Conservation (phyloP, 1,140 invertebrate species). For the Drosophila insularis region DNA sequence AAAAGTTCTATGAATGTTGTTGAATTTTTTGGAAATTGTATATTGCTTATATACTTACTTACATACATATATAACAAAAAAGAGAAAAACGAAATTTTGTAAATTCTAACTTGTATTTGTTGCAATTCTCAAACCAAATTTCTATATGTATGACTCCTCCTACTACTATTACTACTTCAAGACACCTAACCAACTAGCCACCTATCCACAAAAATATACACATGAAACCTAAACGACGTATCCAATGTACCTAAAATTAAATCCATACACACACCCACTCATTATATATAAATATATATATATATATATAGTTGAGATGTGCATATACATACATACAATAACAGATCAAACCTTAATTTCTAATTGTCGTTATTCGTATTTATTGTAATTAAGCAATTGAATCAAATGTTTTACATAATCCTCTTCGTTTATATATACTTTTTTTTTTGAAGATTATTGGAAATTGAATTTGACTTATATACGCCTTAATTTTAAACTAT, state of each 20-base stretch:
- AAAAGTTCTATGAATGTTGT: slow-evolving; percentile 63
- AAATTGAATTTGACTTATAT: slow-evolving; percentile 12
- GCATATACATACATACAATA: slow-evolving; percentile 45
- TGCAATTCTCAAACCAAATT: slow-evolving; percentile 24
- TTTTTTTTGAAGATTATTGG: slow-evolving; percentile 9
- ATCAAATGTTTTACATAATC: slow-evolving; percentile 33
- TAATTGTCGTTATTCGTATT: slow-evolving; percentile 72
- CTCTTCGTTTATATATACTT: neutral
- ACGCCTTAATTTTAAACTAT: slow-evolving; percentile 11
- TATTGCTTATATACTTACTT: slow-evolving; percentile 55
- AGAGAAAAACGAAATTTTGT: slow-evolving; percentile 45
- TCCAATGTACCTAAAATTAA: slow-evolving; percentile 71
- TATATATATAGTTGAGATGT: slow-evolving; percentile 44
- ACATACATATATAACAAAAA: slow-evolving; percentile 17
- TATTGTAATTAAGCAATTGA: slow-evolving; percentile 70
- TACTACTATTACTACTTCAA: neutral
- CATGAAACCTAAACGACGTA: slow-evolving; percentile 63
- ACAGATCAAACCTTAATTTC: slow-evolving; percentile 56
- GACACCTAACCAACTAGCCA: slow-evolving; percentile 10
- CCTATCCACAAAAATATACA: slow-evolving; percentile 34
- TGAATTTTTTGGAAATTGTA: slow-evolving; percentile 67
- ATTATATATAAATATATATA: slow-evolving; percentile 33
- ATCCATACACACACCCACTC: slow-evolving; percentile 46
- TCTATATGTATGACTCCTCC: neutral
- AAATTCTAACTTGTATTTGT: slow-evolving; percentile 29